phyloP scores from a whole-genome alignment of 2,113 vertebrate species.

The Sylvilagus bachmani region DNA sequence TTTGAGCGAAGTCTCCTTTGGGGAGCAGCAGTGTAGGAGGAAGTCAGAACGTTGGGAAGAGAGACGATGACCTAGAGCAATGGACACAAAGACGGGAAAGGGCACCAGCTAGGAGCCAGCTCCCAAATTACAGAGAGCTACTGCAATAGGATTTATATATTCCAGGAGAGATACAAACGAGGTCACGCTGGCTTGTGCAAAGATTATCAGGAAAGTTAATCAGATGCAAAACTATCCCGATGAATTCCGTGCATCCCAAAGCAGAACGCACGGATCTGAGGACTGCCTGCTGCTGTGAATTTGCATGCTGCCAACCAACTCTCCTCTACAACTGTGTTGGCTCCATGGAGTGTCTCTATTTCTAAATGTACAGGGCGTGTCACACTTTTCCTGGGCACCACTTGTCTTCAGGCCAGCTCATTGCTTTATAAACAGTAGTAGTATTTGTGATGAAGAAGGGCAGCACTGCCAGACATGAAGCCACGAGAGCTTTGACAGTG shows the following conservation, averaged over 20 bases:
- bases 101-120: neutral
- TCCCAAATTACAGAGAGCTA: neutral
- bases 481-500: neutral
- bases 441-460: neutral
- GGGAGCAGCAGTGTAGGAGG: neutral
- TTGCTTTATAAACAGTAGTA: slow-evolving; percentile 31
- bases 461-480: neutral
- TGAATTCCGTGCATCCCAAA: slow-evolving; percentile 46
- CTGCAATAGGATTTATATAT: neutral
- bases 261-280: neutral
- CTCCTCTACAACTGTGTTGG: slow-evolving; percentile 29
- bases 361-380: slow-evolving; percentile 47
- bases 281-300: slow-evolving; percentile 34
- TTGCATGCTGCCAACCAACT: slow-evolving; percentile 11
- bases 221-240: slow-evolving; percentile 70
- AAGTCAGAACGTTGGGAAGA: neutral
- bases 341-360: slow-evolving; percentile 13
- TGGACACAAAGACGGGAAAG: neutral
- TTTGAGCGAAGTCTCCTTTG: neutral
- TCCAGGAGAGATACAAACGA: neutral
- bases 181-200: slow-evolving; percentile 56
- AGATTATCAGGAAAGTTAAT: slow-evolving; percentile 67
- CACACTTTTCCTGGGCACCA: neutral
- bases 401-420: slow-evolving; percentile 35
- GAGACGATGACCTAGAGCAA: neutral